A percentile compares a stretch with the other conserved stretches of the same genome.
These are phyloP conservation scores for Stramonita haemastoma DNA, from an alignment of 2,888 invertebrate species.

Conservation along the genomic window DNA sequence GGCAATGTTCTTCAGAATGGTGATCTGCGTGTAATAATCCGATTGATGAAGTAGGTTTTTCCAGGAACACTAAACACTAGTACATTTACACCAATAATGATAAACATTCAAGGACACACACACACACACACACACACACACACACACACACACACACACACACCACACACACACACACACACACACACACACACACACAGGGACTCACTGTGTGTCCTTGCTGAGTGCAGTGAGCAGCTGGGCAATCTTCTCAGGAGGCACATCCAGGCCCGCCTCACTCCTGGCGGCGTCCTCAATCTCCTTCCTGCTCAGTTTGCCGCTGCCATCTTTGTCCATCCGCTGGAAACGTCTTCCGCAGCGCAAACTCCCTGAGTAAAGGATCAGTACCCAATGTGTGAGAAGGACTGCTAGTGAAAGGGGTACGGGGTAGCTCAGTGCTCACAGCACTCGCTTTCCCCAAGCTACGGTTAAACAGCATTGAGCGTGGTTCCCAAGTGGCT, in stretches of 20 bases:
- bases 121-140: background rate
- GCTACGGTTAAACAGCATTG: too few species aligned
- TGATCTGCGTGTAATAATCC: too few species aligned
- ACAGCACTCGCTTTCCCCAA: too few species aligned
- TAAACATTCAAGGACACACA: background rate
- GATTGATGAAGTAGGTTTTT: too few species aligned
- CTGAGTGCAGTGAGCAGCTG: slow-evolving; percentile 60
- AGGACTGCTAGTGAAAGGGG: too few species aligned
- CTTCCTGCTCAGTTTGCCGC: slow-evolving; percentile 63
- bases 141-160: background rate
- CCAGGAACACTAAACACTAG: too few species aligned
- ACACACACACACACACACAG: background rate
- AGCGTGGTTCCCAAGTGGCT: too few species aligned
- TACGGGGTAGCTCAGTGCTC: too few species aligned
- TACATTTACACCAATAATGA: background rate
- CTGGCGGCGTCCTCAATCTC: slow-evolving; percentile 61
- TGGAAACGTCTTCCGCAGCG: slow-evolving; percentile 63
- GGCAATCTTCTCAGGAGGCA: slow-evolving; percentile 62
- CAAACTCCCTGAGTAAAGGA: slow-evolving; percentile 61
- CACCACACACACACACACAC: background rate
- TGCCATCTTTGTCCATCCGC: slow-evolving; percentile 63
- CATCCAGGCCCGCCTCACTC: slow-evolving; percentile 57
- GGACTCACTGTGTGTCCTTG: slow-evolving; percentile 46
- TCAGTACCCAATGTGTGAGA: too few species aligned
- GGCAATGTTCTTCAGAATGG: too few species aligned